Conservation (phyloP, 53 echinoderm and acorn worm genomes). For the Holothuria leucospilota region DNA sequence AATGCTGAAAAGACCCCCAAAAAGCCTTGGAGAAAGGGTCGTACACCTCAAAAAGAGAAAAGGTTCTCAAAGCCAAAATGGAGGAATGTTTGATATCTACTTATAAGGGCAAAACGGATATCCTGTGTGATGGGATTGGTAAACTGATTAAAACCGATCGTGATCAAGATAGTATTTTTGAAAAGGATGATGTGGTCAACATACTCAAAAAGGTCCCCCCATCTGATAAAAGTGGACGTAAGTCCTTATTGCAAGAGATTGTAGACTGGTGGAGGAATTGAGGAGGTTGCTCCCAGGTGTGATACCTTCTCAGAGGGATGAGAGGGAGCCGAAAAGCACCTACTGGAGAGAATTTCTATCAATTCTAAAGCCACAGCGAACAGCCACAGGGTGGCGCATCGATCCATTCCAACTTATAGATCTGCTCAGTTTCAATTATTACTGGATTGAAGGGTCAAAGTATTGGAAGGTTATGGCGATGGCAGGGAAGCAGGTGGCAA, state of each 20-base stretch:
- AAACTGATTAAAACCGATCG: background rate
- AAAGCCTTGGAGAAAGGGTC: background rate
- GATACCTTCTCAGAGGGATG: slow-evolving; percentile 39
- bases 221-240: background rate
- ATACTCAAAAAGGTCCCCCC: too few species aligned
- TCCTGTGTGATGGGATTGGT: background rate
- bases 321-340: background rate
- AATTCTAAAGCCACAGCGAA: slow-evolving; percentile 54
- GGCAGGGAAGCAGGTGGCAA: slow-evolving; percentile 65
- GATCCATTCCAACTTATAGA: slow-evolving; percentile 56
- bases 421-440: slow-evolving; percentile 58
- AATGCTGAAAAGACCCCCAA: too few species aligned
- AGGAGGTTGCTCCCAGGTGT: slow-evolving; percentile 60
- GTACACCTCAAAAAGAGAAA: background rate
- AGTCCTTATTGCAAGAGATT: background rate
- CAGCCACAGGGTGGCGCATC: slow-evolving; percentile 65
- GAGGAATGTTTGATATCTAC: background rate
- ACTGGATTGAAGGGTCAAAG: slow-evolving; percentile 27
- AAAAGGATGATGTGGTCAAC: too few species aligned
- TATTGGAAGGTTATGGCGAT: slow-evolving; percentile 54
- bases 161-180: background rate
- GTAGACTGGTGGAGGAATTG: slow-evolving; percentile 45
- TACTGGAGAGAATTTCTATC: slow-evolving; percentile 54
- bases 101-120: background rate
- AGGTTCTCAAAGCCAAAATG: too few species aligned